Percentiles rank a stretch among this genome's conserved stretches.
These are phyloP conservation scores for Rhinatrema bivittatum DNA, from an alignment of 2,797 vertebrate genomes.

Conservation along the genomic window DNA sequence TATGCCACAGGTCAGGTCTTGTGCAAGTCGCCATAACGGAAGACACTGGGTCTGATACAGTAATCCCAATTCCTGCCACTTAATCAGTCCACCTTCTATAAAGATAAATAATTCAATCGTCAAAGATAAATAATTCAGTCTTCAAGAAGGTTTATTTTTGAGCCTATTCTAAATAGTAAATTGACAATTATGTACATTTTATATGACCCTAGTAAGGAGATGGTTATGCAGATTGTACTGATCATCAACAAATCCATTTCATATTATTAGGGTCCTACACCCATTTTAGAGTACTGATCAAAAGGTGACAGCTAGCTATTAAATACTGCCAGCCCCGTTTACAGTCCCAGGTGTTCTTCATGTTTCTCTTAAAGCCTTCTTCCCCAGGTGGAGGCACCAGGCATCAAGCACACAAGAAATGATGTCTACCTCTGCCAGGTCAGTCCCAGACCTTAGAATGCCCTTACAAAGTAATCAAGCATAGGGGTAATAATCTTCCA, in stretches of 20 bases:
- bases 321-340: no score
- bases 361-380: no score
- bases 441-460: no score
- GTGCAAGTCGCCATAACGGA: conserved; percentile 10
- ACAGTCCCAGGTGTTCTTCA: no score
- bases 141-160: conserved; percentile 10
- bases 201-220: conserved; percentile 16
- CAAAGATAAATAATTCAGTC: conserved; percentile 20
- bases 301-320: no score
- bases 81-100: conserved; percentile 16
- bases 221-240: conserved; percentile 18
- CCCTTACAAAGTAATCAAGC: no score
- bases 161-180: conserved; percentile 20
- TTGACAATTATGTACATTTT: conserved; percentile 24
- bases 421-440: no score
- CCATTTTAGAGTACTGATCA: no score
- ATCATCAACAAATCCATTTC: conserved; percentile 20
- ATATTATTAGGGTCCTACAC: conserved; percentile 15
- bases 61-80: conserved; percentile 15
- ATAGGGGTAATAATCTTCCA: no score
- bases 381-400: no score
- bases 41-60: no score
- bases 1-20: conserved; percentile 17
- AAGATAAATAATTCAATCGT: conserved; percentile 20
- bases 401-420: no score